Evolutionary conservation across 2,797 vertebrate genomes (phyloP).

Genomic region (Rhincodon typus): DNA sequence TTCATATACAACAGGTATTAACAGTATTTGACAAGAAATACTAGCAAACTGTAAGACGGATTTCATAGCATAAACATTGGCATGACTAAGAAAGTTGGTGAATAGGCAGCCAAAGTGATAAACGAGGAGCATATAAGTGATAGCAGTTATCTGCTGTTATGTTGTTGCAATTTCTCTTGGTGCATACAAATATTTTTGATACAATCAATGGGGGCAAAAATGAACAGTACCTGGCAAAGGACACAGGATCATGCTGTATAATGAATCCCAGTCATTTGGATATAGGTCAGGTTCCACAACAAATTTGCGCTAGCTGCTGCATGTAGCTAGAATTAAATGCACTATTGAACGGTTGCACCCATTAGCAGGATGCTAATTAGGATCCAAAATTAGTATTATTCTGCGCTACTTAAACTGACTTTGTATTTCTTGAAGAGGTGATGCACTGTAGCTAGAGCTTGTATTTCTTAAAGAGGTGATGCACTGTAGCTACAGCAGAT

Average conservation of each 20-base stretch:
- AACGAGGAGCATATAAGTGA: not conserved
- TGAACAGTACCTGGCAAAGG: not conserved
- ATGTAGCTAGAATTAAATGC: not conserved
- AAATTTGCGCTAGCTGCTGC: not conserved
- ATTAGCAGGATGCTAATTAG: not conserved
- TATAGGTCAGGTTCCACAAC: not conserved
- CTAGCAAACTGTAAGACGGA: not conserved
- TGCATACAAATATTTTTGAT: not conserved
- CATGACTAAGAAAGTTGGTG: not conserved
- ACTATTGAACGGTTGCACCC: not conserved
- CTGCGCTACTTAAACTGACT: no score
- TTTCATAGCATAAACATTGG: not conserved
- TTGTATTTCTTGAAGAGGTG: no score
- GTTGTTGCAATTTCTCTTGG: not conserved
- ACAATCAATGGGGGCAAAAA: not conserved
- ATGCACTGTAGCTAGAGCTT: no score
- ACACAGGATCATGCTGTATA: no score
- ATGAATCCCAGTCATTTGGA: not conserved
- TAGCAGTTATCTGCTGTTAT: not conserved
- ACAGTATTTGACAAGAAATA: not conserved
- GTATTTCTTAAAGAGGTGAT: no score
- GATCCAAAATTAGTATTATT: no score
- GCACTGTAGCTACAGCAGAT: no score
- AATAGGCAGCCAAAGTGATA: not conserved
- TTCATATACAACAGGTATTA: not conserved